These are phyloP conservation scores for Agriotes lineatus DNA, from an alignment of 2,888 invertebrate genomes.

Conservation along the genomic window DNA sequence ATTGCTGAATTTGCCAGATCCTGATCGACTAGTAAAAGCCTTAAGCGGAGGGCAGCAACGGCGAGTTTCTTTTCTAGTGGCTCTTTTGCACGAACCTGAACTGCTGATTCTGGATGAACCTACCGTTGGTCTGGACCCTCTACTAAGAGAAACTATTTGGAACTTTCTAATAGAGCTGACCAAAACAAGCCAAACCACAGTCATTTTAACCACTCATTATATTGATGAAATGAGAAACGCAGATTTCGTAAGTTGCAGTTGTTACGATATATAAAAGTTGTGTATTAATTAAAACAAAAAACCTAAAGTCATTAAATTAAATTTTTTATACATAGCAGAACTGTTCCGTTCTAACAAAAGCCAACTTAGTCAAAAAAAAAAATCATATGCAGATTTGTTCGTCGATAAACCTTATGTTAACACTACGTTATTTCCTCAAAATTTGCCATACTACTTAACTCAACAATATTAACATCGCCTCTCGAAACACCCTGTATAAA, in stretches of 20 bases:
- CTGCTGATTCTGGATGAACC: conserved; percentile 93
- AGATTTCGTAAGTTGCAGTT: conserved; percentile 80
- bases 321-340: too few relatives aligned
- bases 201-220: conserved; percentile 90
- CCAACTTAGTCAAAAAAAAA: too few relatives aligned
- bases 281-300: too few relatives aligned
- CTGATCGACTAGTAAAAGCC: conserved; percentile 71
- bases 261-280: too few relatives aligned
- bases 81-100: conserved; percentile 89
- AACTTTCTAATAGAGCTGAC: conserved; percentile 85
- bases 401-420: too few relatives aligned
- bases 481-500: too few relatives aligned
- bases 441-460: too few relatives aligned
- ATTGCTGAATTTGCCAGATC: conserved; percentile 57
- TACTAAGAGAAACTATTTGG: conserved; percentile 88
- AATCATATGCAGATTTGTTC: too few relatives aligned
- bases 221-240: conserved; percentile 90
- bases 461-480: too few relatives aligned
- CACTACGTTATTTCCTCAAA: too few relatives aligned
- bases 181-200: conserved; percentile 80
- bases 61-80: conserved; percentile 89
- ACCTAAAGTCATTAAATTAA: too few relatives aligned
- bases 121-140: conserved; percentile 93
- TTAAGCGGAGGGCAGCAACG: conserved; percentile 92
- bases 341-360: too few relatives aligned